These are phyloP conservation scores for Pseudomyrmex flavicornis DNA, from an alignment of 1,140 invertebrate species.

Conservation along the genomic window DNA sequence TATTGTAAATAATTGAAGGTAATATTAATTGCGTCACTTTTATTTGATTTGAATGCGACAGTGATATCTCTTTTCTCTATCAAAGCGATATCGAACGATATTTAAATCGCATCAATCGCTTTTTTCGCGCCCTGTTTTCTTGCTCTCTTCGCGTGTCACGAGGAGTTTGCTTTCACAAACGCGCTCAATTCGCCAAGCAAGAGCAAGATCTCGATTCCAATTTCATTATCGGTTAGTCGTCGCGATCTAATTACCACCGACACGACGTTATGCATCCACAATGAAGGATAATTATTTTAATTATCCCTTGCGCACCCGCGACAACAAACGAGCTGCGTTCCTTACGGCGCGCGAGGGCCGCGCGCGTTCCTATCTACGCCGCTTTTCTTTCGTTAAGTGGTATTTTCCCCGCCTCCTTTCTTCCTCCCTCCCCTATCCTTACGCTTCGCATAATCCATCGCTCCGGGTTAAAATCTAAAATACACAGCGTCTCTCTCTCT, in stretches of 20 bases:
- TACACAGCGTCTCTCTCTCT: slow-evolving; percentile 15
- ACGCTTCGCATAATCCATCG: slow-evolving; percentile 63
- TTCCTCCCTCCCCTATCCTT: slow-evolving; percentile 43
- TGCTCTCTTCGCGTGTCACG: slow-evolving; percentile 17
- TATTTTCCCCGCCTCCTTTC: background rate
- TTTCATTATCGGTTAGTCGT: slow-evolving; percentile 50
- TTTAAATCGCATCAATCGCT: background rate
- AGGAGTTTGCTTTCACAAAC: background rate
- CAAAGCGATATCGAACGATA: background rate
- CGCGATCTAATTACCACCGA: slow-evolving; percentile 43
- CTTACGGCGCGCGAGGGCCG: slow-evolving; percentile 13
- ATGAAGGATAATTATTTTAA: slow-evolving; percentile 66
- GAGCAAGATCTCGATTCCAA: slow-evolving; percentile 28
- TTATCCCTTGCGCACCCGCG: slow-evolving; percentile 32
- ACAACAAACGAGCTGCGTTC: slow-evolving; percentile 58
- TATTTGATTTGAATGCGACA: background rate
- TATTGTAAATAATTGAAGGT: background rate
- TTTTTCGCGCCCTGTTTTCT: background rate
- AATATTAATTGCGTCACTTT: background rate
- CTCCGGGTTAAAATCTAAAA: slow-evolving; percentile 66
- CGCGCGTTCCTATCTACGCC: background rate
- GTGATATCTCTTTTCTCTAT: background rate
- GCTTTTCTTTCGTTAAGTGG: slow-evolving; percentile 58
- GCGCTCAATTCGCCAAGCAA: background rate
- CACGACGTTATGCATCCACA: slow-evolving; percentile 2